These are phyloP conservation scores for Chrysoperla carnea DNA, from an alignment of 1,140 invertebrate genomes.

Conservation along the genomic window DNA sequence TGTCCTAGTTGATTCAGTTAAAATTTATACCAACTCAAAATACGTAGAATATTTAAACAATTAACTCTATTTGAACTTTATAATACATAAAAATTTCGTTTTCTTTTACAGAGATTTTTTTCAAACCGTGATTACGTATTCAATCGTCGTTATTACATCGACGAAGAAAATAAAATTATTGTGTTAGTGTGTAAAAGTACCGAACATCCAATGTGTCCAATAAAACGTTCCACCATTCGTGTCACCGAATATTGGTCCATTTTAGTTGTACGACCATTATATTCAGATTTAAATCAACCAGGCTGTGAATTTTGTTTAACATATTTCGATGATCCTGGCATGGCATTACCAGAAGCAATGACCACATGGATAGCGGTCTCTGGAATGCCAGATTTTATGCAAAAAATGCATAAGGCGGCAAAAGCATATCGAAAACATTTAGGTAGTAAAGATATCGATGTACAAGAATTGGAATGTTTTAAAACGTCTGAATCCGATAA, in stretches of 20 bases:
- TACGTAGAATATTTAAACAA: no score
- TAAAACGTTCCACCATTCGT: conserved; percentile 34
- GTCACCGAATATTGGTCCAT: conserved; percentile 72
- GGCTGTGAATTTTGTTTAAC: conserved; percentile 63
- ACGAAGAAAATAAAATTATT: conserved; percentile 30
- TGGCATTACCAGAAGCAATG: conserved; percentile 44
- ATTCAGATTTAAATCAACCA: conserved; percentile 37
- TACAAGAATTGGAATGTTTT: no score
- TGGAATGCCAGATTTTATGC: conserved; percentile 22
- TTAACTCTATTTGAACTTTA: no score
- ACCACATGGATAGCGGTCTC: conserved; percentile 44
- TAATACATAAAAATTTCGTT: no score
- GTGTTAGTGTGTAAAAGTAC: conserved; percentile 42
- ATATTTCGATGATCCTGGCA: conserved; percentile 74
- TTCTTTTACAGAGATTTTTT: conserved; percentile 54
- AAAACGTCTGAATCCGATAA: no score
- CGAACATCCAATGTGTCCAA: conserved; percentile 37
- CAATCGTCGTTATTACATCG: conserved; percentile 47
- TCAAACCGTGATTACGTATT: conserved; percentile 78
- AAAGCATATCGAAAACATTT: conserved; percentile 17
- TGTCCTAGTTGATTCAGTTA: no score
- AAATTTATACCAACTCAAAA: no score
- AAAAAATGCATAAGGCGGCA: conserved; percentile 17
- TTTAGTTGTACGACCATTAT: conserved; percentile 59
- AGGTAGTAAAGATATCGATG: no score